Conservation (phyloP, 2,797 vertebrate species). For the Melanotaenia nigrans region DNA sequence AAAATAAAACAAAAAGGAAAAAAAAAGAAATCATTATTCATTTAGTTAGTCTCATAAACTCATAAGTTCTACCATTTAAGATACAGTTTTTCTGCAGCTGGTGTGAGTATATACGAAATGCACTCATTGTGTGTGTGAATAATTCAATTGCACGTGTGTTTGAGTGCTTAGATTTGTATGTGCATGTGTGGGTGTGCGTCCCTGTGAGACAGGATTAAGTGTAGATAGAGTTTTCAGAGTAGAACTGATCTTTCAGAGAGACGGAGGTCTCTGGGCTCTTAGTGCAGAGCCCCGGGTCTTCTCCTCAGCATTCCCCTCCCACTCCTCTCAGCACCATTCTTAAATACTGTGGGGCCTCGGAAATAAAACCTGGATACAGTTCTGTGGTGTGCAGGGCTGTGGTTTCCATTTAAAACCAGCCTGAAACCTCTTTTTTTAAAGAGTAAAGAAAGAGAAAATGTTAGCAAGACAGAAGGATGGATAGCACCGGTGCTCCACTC, state of each 20-base stretch:
- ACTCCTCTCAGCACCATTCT: constrained; percentile 49
- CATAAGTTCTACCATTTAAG: constrained; percentile 38
- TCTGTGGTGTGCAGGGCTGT: constrained; percentile 38
- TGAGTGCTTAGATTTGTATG: constrained; percentile 50
- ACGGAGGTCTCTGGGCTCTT: constrained; percentile 65
- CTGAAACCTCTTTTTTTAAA: constrained; percentile 19
- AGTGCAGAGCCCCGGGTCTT: constrained; percentile 55
- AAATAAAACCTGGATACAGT: constrained; percentile 54
- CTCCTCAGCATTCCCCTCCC: constrained; percentile 45
- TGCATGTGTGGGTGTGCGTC: constrained; percentile 54
- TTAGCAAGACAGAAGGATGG: constrained; percentile 33
- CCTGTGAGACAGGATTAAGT: constrained; percentile 71
- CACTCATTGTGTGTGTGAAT: constrained; percentile 49
- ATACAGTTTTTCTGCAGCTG: constrained; percentile 33
- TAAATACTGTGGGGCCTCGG: constrained; percentile 57
- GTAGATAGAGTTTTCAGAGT: constrained; percentile 75
- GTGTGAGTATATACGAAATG: constrained; percentile 52
- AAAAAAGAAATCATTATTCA: constrained; percentile 54
- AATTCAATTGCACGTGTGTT: constrained; percentile 55
- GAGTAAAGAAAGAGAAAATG: constrained; percentile 28
- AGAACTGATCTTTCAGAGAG: constrained; percentile 69
- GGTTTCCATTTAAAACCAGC: constrained; percentile 56
- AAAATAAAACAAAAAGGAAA: constrained; percentile 44
- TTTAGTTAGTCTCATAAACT: constrained; percentile 53
- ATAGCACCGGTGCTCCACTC: constrained; percentile 10